Evolutionary conservation across 2,888 invertebrate species (phyloP), one percentile per base, ranked within the genome.

Genomic region (Perithous albicinctus): DNA sequence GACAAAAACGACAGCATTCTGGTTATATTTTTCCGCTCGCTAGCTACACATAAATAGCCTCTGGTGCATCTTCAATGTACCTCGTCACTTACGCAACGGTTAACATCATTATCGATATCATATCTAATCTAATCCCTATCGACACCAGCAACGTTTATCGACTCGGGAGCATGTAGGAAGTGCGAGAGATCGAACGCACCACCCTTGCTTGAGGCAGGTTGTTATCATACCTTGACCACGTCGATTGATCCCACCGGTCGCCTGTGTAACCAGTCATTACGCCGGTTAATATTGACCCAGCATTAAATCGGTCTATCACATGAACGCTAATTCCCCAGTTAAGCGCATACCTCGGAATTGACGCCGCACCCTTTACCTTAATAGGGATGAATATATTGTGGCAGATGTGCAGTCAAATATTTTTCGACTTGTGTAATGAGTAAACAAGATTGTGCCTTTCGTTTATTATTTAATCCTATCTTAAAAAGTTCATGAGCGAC

Each of bases 261-360:
- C 20, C 41, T 73, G 67, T 61, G 67, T 77, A 73, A 67, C 72
- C 61, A 77, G 61, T 80, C 76, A 73, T 80, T 73, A 80, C 72
- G 67, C 59, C 41, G 72, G 76, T 76, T 73, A 77, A 80, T 80
- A 77, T 80, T 77, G 73, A 69, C 51, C 77, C 26, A 54, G 73
- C 77, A 73, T 73, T 73, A 77, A 77, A 73, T 69, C 67, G 72
- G 67, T 56, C 67, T 10, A 67, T 67, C 67, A 54, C 43, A n/a
- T 43, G 61, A 38, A 43, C 35, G 77, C 77, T 80, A 73, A 80
- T 80, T 80, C 72, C 61, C 61, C 41, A 35, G 67, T 43, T 29
- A 46, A n/a, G 54, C 38, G 26, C 43, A 29, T 18, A 26, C 35
- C 38, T 15, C 20, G 43, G 35, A 64, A 20, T 56, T 38, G 56